phyloP scores from a whole-genome alignment of 2,797 vertebrate genomes.

The Poliocrania exsul region DNA sequence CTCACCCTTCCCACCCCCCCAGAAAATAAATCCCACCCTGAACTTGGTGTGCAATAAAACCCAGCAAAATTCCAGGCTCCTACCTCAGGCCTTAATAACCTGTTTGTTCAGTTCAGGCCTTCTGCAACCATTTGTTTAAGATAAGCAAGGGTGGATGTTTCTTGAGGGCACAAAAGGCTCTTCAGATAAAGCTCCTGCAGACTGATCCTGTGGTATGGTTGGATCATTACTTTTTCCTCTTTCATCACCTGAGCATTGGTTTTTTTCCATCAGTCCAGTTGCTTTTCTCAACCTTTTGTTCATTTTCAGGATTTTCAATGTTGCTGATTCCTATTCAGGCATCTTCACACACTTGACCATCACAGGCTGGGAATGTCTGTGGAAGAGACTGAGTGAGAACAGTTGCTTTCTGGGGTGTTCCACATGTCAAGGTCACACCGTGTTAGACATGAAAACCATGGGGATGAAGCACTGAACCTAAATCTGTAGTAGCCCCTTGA shows the following conservation, averaged over 20 bases:
- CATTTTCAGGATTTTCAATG: not conserved
- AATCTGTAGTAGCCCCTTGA: not conserved
- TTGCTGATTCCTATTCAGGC: not conserved
- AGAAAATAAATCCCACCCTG: constrained; percentile 19
- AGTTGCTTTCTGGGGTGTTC: not conserved
- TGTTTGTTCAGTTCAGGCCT: constrained; percentile 45
- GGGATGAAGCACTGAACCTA: not conserved
- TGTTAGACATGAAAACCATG: not conserved
- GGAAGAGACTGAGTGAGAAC: not conserved
- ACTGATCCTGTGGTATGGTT: fast-evolving
- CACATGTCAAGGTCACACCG: not conserved
- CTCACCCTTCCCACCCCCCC: not conserved
- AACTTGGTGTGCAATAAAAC: constrained; percentile 30
- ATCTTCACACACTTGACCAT: not conserved
- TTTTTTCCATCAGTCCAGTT: not conserved
- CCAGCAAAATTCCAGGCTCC: not conserved
- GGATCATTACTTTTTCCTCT: not conserved
- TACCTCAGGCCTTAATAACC: not conserved
- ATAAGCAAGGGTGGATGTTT: constrained; percentile 34
- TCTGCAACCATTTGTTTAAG: constrained; percentile 54
- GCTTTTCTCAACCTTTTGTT: not conserved
- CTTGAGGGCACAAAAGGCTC: constrained; percentile 33
- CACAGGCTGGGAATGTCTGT: fast-evolving
- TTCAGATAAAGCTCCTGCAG: not conserved
- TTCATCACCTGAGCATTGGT: fast-evolving